Conservation (phyloP, 2,888 invertebrate species). For the Nymphalis polychloros region DNA sequence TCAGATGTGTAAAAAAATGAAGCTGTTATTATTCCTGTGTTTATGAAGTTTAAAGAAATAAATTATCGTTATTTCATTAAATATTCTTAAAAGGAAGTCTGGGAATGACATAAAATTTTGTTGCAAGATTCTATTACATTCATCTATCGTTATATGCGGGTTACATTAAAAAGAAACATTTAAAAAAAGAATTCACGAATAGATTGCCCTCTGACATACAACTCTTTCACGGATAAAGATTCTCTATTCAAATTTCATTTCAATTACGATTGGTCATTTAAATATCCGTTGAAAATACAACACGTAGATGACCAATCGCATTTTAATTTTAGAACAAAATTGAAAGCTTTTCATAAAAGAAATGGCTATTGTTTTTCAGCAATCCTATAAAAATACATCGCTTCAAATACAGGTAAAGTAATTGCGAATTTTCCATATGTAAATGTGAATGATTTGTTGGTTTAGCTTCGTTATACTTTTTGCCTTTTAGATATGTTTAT, state of each 20-base stretch:
- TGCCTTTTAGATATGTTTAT: conserved; percentile 31
- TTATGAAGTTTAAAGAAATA: too few relatives aligned
- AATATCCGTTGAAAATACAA: conserved; percentile 14
- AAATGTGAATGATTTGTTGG: conserved; percentile 42
- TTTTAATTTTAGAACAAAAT: conserved; percentile 30
- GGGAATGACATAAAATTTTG: too few relatives aligned
- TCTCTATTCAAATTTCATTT: background rate
- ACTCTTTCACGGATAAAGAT: background rate
- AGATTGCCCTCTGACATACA: too few relatives aligned
- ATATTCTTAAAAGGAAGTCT: too few relatives aligned
- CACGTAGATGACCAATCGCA: conserved; percentile 27
- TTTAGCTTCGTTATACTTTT: conserved; percentile 34
- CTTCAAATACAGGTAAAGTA: conserved; percentile 39
- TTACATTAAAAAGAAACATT: too few relatives aligned
- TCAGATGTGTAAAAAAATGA: too few relatives aligned
- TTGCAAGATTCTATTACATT: too few relatives aligned
- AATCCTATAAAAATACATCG: conserved; percentile 40
- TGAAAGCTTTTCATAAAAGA: conserved; percentile 20
- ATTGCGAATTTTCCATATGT: conserved; percentile 35
- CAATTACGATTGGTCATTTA: conserved; percentile 17
- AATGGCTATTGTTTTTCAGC: conserved; percentile 25
- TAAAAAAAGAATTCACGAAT: too few relatives aligned
- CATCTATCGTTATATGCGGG: too few relatives aligned
- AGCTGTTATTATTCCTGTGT: too few relatives aligned
- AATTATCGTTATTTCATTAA: too few relatives aligned